These are phyloP conservation scores for Odocoileus virginianus DNA, from an alignment of 2,113 vertebrate genomes.

Conservation along the genomic window DNA sequence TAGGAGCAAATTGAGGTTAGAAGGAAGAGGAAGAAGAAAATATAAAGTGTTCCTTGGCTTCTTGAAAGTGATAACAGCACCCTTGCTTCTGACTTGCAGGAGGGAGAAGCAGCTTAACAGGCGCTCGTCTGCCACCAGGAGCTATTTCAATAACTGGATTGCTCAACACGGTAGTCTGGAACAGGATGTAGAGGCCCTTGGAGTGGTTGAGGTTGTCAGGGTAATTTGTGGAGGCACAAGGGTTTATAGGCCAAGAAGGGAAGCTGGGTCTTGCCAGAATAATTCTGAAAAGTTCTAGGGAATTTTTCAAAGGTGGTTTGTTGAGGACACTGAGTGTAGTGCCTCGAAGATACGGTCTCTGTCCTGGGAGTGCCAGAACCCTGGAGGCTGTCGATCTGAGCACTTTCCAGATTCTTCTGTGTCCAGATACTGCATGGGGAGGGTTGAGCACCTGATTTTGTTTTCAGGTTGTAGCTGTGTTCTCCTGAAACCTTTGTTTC, in stretches of 20 bases:
- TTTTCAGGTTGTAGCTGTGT: not conserved
- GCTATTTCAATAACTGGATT: constrained; percentile 33
- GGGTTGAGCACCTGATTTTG: not conserved
- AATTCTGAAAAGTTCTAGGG: constrained; percentile 46
- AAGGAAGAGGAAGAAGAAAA: constrained; percentile 8
- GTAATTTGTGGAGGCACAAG: constrained; percentile 45
- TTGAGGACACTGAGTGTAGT: not conserved
- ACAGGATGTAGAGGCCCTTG: constrained; percentile 43
- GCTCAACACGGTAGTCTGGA: constrained; percentile 46
- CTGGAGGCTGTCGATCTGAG: not conserved
- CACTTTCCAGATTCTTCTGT: not conserved
- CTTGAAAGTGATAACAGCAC: not conserved
- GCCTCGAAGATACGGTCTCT: not conserved
- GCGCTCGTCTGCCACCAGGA: not conserved
- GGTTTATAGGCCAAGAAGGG: constrained; percentile 21
- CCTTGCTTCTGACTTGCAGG: not conserved
- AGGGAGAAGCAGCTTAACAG: not conserved
- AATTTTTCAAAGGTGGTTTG: constrained; percentile 44
- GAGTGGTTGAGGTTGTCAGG: not conserved
- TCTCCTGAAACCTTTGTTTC: not conserved
- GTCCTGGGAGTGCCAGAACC: not conserved
- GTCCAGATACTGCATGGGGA: not conserved
- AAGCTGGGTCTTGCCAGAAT: constrained; percentile 23
- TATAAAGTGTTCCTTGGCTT: not conserved
- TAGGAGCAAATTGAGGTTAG: constrained; percentile 16